Evolutionary conservation across 1,140 invertebrate species (phyloP), one percentile per base, ranked within the genome.

Genomic region (honey bee (Apis mellifera)): DNA sequence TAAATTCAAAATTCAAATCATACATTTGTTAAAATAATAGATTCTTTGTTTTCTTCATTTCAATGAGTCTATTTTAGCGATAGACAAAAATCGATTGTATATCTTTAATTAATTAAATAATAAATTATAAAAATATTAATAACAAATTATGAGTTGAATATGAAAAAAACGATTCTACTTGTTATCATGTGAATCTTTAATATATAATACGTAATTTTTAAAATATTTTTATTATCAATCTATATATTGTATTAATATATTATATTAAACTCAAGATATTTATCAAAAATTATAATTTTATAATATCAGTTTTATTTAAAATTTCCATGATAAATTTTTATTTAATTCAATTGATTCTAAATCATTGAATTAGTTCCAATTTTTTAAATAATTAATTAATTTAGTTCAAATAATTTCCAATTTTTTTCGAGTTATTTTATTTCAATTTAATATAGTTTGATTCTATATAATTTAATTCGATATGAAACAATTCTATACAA

Each of bases 21-120:
- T 70, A 52, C 66, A 17, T 42, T 23, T 71, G 77, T 62, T 52
- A 64, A 80, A 73, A 80, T 80, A 80, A 80, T 15, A 69, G 50
- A 15, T 11, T 21, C 70, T 80, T 80, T 80, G 78, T 80, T 80
- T 19, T 9, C 19, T 21, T 42, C 26, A 21, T 32, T 78, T 54
- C 77, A 13, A 64, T 48, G 26, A 48, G 48, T 80, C n/a, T 73
- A 73, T 42, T 55, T 80, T 48, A 62, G 19, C 15, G 1, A 42
- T 62, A 26, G 19, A 71, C 48, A 62, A 52, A 42, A 66, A 74
- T n/a, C 23, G 21, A 9, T 64, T 54, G 23, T 71, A 48, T 17
- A n/a, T 26, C 12, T 70, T 54, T 52, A 32, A 42, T 79, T n/a
- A n/a, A n/a, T 50, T 62, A 32, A 75, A 57, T 32, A 7, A 32